Percentiles rank a stretch among this genome's conserved stretches.
Evolutionary conservation across 2,888 invertebrate species (phyloP).

Genomic region (Watsonalla cultraria): DNA sequence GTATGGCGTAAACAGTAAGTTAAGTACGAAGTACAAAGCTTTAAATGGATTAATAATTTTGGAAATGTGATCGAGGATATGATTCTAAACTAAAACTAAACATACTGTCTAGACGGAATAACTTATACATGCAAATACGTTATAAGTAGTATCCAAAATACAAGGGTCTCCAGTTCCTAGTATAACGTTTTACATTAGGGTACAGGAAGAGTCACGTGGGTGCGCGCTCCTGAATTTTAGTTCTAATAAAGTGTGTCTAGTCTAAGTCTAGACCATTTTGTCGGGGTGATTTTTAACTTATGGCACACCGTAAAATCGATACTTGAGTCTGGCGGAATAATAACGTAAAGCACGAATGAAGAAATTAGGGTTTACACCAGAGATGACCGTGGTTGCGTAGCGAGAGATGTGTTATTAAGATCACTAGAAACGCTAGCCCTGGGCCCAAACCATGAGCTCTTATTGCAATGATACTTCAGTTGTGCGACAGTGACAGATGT

Average conservation of each 20-base stretch:
- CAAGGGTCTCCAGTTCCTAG: constrained; percentile 12
- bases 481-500: too few species aligned
- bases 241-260: constrained; percentile 58
- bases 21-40: too few species aligned
- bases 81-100: background rate
- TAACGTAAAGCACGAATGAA: background rate
- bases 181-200: constrained; percentile 9
- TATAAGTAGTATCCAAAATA: constrained; percentile 8
- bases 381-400: too few species aligned
- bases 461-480: too few species aligned
- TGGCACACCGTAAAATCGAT: constrained; percentile 25
- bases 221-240: constrained; percentile 14
- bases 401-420: too few species aligned
- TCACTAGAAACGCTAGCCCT: too few species aligned
- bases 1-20: too few species aligned
- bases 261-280: constrained; percentile 61
- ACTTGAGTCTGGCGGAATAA: constrained; percentile 17
- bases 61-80: background rate
- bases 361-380: too few species aligned
- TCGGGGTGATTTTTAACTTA: constrained; percentile 28
- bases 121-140: background rate
- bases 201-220: constrained; percentile 4
- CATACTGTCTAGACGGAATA: background rate
- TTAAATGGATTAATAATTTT: too few species aligned
- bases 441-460: too few species aligned